A percentile compares a stretch with the other conserved stretches of the same genome.
Evolutionary conservation across 2,797 vertebrate genomes (phyloP).

Genomic region (Sebastes ruberrimus): DNA sequence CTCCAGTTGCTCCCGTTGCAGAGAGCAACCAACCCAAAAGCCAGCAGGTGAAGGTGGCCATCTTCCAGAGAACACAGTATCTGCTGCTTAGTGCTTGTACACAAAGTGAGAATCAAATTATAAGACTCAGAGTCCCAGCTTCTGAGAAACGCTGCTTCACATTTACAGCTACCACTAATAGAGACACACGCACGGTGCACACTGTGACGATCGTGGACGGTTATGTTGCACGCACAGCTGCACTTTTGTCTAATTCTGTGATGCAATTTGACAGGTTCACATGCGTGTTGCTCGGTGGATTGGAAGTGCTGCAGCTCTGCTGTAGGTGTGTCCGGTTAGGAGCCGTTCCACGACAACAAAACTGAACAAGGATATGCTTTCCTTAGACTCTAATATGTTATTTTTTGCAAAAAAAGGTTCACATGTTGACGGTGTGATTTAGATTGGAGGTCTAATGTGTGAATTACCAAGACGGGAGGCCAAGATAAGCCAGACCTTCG

Average conservation of each 20-base stretch:
- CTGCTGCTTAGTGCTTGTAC: conserved; percentile 59
- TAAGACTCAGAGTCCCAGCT: conserved; percentile 42
- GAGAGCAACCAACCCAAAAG: conserved; percentile 10
- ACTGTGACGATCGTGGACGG: conserved; percentile 7
- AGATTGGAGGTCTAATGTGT: neutral
- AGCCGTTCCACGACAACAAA: neutral
- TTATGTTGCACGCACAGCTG: conserved; percentile 47
- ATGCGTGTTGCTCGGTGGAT: neutral
- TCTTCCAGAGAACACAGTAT: conserved; percentile 12
- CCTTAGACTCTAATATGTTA: neutral
- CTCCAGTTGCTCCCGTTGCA: neutral
- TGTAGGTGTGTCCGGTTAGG: neutral
- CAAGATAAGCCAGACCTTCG: conserved; percentile 16
- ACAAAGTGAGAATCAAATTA: conserved; percentile 58
- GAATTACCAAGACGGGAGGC: conserved; percentile 10
- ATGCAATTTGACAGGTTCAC: conserved; percentile 43
- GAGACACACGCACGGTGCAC: neutral
- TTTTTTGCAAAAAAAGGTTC: neutral
- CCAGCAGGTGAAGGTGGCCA: conserved; percentile 32
- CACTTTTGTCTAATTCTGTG: conserved; percentile 22
- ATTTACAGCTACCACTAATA: conserved; percentile 23
- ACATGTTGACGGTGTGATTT: neutral
- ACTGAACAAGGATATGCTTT: neutral
- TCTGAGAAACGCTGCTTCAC: conserved; percentile 34
- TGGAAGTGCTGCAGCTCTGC: neutral